Percentiles rank a stretch among this genome's conserved stretches.
Evolutionary conservation across 2,797 vertebrate species (phyloP).

Genomic region (Spinus olivaceus): DNA sequence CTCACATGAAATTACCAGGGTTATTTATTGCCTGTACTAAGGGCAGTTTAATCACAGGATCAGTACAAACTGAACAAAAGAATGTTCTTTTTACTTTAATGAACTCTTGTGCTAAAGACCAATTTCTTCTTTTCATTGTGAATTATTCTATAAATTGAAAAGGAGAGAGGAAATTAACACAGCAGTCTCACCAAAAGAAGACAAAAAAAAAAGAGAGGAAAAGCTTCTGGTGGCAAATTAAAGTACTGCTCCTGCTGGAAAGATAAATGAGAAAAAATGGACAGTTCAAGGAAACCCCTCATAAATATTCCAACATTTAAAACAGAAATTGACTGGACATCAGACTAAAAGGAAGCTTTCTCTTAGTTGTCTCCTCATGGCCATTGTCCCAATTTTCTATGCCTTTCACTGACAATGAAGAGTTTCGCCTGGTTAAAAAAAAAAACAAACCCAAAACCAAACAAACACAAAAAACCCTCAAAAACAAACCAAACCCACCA

Average conservation of each 20-base stretch:
- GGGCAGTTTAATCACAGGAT: not conserved
- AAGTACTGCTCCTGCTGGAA: not conserved
- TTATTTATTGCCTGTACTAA: not conserved
- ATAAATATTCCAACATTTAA: not conserved
- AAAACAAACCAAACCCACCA: not conserved
- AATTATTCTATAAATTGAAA: not conserved
- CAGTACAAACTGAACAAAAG: not conserved
- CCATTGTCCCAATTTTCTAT: not conserved
- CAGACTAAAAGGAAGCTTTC: not conserved
- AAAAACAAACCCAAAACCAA: not conserved
- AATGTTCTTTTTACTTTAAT: not conserved
- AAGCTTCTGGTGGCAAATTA: conserved; percentile 11
- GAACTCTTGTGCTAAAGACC: not conserved
- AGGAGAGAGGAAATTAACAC: conserved; percentile 15
- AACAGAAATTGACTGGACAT: not conserved
- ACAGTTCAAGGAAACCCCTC: not conserved
- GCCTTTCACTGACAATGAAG: not conserved
- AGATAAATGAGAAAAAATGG: conserved; percentile 15
- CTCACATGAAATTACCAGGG: not conserved
- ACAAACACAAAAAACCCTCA: not conserved
- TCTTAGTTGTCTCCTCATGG: not conserved
- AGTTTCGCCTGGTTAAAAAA: not conserved
- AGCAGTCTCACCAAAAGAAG: not conserved
- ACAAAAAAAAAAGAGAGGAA: not conserved
- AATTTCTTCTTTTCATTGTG: not conserved